phyloP scores from a whole-genome alignment of 2,888 invertebrate genomes.

The Oithona nana region DNA sequence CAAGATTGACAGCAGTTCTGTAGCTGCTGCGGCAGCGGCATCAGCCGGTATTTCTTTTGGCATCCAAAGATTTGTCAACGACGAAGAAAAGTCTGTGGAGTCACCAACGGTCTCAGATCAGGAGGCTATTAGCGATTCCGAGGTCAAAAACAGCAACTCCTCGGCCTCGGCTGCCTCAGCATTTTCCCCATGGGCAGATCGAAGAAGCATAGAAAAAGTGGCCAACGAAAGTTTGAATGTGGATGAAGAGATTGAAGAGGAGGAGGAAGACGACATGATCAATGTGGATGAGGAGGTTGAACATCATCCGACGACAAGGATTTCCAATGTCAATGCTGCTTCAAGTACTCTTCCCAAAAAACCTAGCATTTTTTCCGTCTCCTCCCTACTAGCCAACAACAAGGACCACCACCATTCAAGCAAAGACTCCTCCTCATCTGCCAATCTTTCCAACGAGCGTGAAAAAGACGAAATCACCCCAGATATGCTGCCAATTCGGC shows the following conservation, averaged over 20 bases:
- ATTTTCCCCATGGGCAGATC: slow-evolving; percentile 2
- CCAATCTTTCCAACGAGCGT: not conserved
- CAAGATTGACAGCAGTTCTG: not conserved
- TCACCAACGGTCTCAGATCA: not conserved
- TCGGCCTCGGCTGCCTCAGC: not conserved
- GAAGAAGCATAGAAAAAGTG: not conserved
- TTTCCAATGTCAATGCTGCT: not conserved
- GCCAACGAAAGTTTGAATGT: slow-evolving; percentile 3
- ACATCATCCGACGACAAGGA: not conserved
- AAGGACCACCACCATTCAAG: not conserved
- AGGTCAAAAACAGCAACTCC: not conserved
- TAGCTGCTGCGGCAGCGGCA: too few species aligned
- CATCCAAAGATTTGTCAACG: slow-evolving; percentile 3
- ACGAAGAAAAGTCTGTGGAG: not conserved
- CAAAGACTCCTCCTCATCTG: not conserved
- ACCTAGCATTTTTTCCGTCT: slow-evolving; percentile 10
- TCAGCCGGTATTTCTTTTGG: not conserved
- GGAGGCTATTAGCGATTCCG: not conserved
- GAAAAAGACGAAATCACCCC: not conserved
- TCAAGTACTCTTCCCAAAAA: not conserved
- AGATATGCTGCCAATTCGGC: not conserved
- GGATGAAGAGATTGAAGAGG: not conserved
- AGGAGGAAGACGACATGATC: slow-evolving; percentile 7
- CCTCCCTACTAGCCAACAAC: slow-evolving; percentile 3
- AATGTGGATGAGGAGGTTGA: not conserved